A percentile compares a stretch with the other conserved stretches of the same genome.
Conservation (phyloP, 2,113 vertebrate species). For the Egretta garzetta region DNA sequence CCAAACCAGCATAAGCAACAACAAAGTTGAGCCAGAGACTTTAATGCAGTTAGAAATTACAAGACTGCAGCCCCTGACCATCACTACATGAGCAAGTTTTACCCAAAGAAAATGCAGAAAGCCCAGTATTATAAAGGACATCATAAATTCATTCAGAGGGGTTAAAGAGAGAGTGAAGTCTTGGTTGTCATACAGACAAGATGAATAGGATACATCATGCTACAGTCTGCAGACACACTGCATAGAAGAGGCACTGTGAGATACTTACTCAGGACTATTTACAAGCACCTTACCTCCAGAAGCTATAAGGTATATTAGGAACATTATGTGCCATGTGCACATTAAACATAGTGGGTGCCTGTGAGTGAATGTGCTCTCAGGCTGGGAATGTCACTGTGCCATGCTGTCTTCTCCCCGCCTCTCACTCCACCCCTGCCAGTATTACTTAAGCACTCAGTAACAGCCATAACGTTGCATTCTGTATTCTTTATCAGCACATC, state of each 20-base stretch:
- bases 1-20: not conserved
- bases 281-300: not conserved
- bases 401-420: not conserved
- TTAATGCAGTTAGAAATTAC: not conserved
- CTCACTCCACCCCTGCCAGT: not conserved
- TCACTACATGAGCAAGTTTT: rapidly evolving
- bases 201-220: not conserved
- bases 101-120: not conserved
- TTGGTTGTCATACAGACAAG: not conserved
- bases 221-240: not conserved
- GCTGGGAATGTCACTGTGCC: not conserved
- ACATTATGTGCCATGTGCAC: not conserved
- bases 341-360: not conserved
- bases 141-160: not conserved
- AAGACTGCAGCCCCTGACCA: not conserved
- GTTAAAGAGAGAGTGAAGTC: not conserved
- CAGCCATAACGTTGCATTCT: not conserved
- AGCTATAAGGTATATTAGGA: not conserved
- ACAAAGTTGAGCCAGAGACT: not conserved
- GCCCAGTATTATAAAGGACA: not conserved
- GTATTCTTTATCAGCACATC: not conserved
- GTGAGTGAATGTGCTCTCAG: not conserved
- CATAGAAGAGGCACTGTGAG: not conserved
- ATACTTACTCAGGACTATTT: not conserved
- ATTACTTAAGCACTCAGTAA: not conserved